Percentiles rank a stretch among this genome's conserved stretches.
phyloP scores from a whole-genome alignment of 2,113 vertebrate genomes.

The Pachycephala philippinensis region DNA sequence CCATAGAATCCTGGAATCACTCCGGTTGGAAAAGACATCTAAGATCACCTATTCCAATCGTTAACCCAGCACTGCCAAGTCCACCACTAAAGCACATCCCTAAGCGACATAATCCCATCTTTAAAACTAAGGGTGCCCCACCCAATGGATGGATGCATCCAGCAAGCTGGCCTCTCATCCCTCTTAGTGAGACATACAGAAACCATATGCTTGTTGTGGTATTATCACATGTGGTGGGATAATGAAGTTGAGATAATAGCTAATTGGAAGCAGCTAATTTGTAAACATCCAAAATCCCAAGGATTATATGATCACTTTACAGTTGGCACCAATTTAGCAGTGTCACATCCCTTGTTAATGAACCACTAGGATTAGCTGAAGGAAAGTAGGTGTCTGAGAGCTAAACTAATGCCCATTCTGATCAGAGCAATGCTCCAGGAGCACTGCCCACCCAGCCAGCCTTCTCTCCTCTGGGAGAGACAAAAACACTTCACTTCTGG shows the following conservation, averaged over 20 bases:
- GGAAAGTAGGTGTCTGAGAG: neutral
- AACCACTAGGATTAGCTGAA: neutral
- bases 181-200: neutral
- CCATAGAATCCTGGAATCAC: neutral
- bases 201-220: neutral
- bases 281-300: neutral
- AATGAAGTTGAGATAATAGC: neutral
- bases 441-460: neutral
- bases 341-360: neutral
- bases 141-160: neutral
- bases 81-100: accelerated
- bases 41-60: neutral
- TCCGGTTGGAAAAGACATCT: neutral
- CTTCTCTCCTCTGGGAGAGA: neutral
- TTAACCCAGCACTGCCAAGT: neutral
- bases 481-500: neutral
- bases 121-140: neutral
- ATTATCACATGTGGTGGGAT: neutral
- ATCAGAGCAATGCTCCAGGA: neutral
- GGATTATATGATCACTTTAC: neutral
- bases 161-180: neutral
- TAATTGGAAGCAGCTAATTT: neutral
- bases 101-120: neutral
- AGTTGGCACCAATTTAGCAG: neutral
- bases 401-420: neutral